Conservation (phyloP, 23 tunicate species). For the Diplosoma virens region DNA sequence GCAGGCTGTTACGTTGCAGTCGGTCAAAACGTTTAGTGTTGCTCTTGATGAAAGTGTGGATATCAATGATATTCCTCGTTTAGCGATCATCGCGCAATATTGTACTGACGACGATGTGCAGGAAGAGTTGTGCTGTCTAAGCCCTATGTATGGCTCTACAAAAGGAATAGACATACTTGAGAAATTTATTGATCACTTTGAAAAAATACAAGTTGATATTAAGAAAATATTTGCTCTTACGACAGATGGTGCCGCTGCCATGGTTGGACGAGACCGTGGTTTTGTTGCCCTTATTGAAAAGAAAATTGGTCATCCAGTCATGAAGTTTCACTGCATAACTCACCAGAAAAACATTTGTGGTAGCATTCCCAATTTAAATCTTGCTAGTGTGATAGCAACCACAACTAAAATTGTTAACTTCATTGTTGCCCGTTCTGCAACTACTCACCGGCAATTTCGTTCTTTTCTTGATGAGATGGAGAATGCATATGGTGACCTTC, state of each 20-base stretch:
- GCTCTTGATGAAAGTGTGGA: conserved; percentile 39
- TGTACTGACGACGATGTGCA: conserved; percentile 9
- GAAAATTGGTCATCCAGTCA: conserved; percentile 7
- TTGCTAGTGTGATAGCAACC: conserved; percentile 15
- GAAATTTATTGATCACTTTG: background rate
- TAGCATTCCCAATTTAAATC: conserved; percentile 12
- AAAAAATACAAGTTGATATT: background rate
- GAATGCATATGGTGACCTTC: conserved; percentile 32
- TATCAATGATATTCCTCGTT: conserved; percentile 31
- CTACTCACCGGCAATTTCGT: conserved; percentile 44
- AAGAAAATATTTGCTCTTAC: conserved; percentile 11
- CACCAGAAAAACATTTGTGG: conserved; percentile 21
- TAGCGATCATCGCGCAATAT: conserved; percentile 15
- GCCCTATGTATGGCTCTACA: conserved; percentile 23
- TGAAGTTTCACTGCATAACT: conserved; percentile 30
- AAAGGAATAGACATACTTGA: background rate
- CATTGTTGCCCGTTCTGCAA: conserved; percentile 44
- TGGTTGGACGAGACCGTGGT: no score
- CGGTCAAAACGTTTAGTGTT: conserved; percentile 20
- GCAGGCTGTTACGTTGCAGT: conserved; percentile 14
- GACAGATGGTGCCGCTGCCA: conserved; percentile 22
- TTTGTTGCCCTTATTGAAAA: background rate
- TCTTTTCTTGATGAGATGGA: conserved; percentile 44
- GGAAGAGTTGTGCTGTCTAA: conserved; percentile 16
- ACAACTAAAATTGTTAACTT: conserved; percentile 18